phyloP scores from a whole-genome alignment of 2,113 vertebrate species.

The Reinhardtius hippoglossoides region DNA sequence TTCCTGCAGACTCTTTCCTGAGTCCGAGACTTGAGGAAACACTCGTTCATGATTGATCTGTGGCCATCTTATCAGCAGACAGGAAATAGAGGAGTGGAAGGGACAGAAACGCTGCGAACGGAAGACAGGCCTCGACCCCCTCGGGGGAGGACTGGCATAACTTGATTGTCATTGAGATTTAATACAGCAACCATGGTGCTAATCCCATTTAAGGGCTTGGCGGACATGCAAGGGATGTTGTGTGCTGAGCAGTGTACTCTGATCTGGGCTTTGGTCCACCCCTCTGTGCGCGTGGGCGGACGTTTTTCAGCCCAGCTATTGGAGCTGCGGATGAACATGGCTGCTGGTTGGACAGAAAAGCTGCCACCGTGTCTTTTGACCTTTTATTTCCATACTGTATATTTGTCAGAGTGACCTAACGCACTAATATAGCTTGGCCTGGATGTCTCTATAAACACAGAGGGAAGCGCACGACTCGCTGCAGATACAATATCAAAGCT shows the following conservation, averaged over 20 bases:
- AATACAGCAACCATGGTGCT: conserved; percentile 60
- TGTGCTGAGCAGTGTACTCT: conserved; percentile 25
- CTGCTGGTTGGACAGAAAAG: background rate
- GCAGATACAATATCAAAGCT: conserved; percentile 7
- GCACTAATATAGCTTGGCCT: background rate
- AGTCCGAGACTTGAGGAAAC: conserved; percentile 14
- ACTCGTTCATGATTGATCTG: conserved; percentile 41
- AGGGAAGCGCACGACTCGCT: background rate
- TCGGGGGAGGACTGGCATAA: conserved; percentile 36
- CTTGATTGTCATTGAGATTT: conserved; percentile 77
- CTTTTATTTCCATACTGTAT: background rate
- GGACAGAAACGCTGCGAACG: conserved; percentile 29
- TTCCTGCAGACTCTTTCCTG: conserved; percentile 17
- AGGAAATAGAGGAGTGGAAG: conserved; percentile 33
- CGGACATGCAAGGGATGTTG: conserved; percentile 46
- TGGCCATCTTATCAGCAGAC: conserved; percentile 48
- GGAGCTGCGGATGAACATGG: conserved; percentile 11
- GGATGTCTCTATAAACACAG: background rate
- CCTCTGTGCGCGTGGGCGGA: conserved; percentile 33
- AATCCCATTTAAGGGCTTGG: conserved; percentile 70
- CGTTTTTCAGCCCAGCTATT: conserved; percentile 14
- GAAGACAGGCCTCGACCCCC: conserved; percentile 44
- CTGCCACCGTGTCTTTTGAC: background rate
- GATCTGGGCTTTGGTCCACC: conserved; percentile 34
- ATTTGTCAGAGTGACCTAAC: conserved; percentile 6